A percentile compares a stretch with the other conserved stretches of the same genome.
Conservation (phyloP, 2,797 vertebrate genomes). For the Corythornis leucogaster region DNA sequence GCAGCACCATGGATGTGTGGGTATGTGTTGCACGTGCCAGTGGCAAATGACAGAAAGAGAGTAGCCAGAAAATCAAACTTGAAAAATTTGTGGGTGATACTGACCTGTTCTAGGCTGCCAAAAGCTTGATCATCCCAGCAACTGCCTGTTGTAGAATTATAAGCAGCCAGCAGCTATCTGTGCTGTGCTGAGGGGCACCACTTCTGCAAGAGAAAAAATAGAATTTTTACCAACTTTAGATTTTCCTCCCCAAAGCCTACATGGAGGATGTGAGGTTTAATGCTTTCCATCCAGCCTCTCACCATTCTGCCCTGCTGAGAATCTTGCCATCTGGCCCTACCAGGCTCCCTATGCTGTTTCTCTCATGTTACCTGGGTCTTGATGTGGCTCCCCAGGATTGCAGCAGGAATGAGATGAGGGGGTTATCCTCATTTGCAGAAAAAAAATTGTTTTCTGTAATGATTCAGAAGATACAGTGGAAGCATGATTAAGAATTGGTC, state of each 20-base stretch:
- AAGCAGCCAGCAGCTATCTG: background rate
- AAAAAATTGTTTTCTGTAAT: background rate
- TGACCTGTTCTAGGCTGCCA: background rate
- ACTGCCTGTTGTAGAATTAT: background rate
- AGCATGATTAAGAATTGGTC: background rate
- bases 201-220: background rate
- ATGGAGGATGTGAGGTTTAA: background rate
- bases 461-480: background rate
- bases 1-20: background rate
- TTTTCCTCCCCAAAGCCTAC: background rate
- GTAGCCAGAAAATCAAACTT: background rate
- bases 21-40: fast-evolving
- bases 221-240: background rate
- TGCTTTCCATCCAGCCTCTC: background rate
- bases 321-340: fast-evolving
- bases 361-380: background rate
- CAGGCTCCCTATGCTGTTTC: fast-evolving
- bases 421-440: background rate
- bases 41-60: background rate
- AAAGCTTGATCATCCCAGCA: background rate
- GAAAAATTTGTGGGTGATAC: background rate
- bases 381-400: background rate
- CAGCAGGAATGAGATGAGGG: background rate
- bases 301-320: background rate
- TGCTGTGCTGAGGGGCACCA: background rate